Percentiles rank a stretch among this genome's conserved stretches.
phyloP scores from a whole-genome alignment of 2,888 invertebrate species.

The Phaedon cochleariae region DNA sequence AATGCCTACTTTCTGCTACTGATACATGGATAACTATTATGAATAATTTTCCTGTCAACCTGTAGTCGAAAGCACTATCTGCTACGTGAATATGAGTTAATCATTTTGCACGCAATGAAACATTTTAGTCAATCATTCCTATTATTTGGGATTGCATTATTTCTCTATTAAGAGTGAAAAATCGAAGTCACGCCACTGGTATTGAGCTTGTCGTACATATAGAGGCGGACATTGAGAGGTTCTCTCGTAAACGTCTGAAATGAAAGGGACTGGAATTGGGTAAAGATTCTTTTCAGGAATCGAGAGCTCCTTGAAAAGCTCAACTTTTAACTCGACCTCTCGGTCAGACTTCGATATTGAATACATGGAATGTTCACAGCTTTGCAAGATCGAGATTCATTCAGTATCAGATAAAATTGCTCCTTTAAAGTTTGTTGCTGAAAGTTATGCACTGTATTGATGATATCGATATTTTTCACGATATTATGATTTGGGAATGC shows the following conservation, averaged over 20 bases:
- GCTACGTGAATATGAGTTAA: too few species aligned
- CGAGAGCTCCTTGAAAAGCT: conserved; percentile 30
- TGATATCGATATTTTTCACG: too few species aligned
- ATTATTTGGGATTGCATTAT: too few species aligned
- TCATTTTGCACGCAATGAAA: too few species aligned
- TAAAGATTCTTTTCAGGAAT: conserved; percentile 47
- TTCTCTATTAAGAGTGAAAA: too few species aligned
- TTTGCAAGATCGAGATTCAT: conserved; percentile 47
- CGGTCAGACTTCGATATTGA: conserved; percentile 48
- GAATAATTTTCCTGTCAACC: too few species aligned
- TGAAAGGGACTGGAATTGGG: conserved; percentile 49
- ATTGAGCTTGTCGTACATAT: background rate
- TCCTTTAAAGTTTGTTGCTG: conserved; percentile 47
- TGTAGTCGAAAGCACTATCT: too few species aligned
- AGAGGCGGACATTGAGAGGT: conserved; percentile 29
- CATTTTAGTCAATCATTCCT: too few species aligned
- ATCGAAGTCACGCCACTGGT: background rate
- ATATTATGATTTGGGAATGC: too few species aligned
- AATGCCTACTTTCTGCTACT: too few species aligned
- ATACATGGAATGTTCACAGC: conserved; percentile 55
- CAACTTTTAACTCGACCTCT: conserved; percentile 45
- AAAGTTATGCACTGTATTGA: too few species aligned
- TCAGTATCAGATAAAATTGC: conserved; percentile 51
- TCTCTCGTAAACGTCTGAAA: conserved; percentile 41
- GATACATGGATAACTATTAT: too few species aligned